Percentiles rank a stretch among this genome's conserved stretches.
phyloP scores from a whole-genome alignment of 1,140 invertebrate genomes.

The Agrypnia vestita region DNA sequence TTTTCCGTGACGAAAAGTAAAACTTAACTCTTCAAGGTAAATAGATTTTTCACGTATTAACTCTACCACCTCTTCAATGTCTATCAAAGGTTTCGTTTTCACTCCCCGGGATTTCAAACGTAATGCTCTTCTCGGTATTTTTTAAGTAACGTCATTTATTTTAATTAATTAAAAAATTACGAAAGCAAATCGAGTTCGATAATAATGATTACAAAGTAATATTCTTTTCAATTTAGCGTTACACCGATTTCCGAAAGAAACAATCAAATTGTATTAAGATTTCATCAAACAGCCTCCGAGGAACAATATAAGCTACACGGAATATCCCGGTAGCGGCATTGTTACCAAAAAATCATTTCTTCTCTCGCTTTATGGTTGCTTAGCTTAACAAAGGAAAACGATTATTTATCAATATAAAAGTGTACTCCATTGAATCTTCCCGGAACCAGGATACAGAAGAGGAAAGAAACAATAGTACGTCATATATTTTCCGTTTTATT shows the following conservation, averaged over 20 bases:
- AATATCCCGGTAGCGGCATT: constrained; percentile 25
- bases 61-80: constrained; percentile 28
- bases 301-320: constrained; percentile 20
- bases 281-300: constrained; percentile 1
- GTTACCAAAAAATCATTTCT: constrained; percentile 23
- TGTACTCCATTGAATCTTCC: constrained; percentile 37
- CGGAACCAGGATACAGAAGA: constrained; percentile 14
- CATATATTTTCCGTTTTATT: constrained; percentile 41
- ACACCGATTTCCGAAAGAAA: constrained; percentile 4
- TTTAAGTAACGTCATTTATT: no score
- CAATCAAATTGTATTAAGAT: constrained; percentile 30
- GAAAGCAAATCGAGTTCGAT: no score
- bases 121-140: no score
- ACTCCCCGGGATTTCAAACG: background rate
- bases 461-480: constrained; percentile 30
- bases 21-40: constrained; percentile 48
- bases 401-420: constrained; percentile 45
- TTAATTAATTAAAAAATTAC: no score
- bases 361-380: constrained; percentile 25
- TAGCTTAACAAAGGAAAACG: constrained; percentile 40
- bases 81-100: constrained; percentile 5
- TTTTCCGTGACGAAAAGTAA: constrained; percentile 52
- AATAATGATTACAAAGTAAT: no score
- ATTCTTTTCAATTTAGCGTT: background rate
- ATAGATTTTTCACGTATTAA: constrained; percentile 51